Conservation (phyloP, 2,797 vertebrate species). For the Malacoctenus gilli region DNA sequence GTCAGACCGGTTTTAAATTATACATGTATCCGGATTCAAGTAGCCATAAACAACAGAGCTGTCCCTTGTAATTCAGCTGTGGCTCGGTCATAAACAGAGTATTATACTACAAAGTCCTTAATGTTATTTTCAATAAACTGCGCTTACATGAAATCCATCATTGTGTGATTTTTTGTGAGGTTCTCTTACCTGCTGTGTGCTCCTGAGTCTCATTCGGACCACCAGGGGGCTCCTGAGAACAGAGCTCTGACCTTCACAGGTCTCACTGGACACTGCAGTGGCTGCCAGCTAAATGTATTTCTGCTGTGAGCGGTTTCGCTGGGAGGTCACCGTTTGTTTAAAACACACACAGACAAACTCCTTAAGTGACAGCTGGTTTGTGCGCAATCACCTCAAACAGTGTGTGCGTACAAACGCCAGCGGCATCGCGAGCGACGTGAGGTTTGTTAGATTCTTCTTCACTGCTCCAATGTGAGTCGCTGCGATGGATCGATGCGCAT, state of each 20-base stretch:
- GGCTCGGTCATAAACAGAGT: not conserved
- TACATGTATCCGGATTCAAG: not conserved
- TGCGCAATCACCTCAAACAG: no score
- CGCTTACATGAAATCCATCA: slow-evolving; percentile 11
- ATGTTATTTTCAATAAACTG: slow-evolving; percentile 54
- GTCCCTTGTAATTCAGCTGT: not conserved
- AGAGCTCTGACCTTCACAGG: slow-evolving; percentile 33
- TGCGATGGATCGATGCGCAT: no score
- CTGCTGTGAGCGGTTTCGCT: slow-evolving; percentile 2
- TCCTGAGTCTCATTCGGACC: not conserved
- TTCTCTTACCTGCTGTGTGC: not conserved
- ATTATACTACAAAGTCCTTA: slow-evolving; percentile 2
- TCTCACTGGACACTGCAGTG: not conserved
- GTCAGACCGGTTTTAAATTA: slow-evolving; percentile 16
- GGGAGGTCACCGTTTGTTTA: not conserved
- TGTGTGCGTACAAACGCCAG: no score
- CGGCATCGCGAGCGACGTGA: no score
- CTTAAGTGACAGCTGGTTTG: not conserved
- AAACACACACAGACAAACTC: not conserved
- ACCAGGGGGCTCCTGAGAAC: slow-evolving; percentile 51
- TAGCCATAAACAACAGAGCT: not conserved
- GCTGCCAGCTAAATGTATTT: slow-evolving; percentile 10
- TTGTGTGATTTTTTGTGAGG: not conserved
- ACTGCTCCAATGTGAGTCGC: no score
- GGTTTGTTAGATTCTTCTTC: no score